Evolutionary conservation across 1,140 invertebrate genomes (phyloP), one percentile per base, ranked within the genome.

Genomic region (Diachasmimorpha longicaudata): DNA sequence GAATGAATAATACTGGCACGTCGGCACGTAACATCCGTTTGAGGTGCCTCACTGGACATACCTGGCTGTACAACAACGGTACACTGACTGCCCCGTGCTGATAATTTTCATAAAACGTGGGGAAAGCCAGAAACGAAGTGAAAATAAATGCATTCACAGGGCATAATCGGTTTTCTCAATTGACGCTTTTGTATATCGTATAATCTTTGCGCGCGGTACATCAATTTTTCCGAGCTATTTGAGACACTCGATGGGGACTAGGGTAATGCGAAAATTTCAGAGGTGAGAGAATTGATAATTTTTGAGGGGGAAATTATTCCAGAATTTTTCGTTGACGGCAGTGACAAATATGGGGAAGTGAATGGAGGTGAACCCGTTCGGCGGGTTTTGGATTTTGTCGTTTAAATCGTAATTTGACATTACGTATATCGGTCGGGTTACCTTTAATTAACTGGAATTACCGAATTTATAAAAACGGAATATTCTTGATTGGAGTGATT

Each of bases 31-130:
- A 63, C 23, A 63, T 71, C 37, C 42, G 48, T 71, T 71, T 71
- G 70, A 19, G 42, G 42, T 14, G 14, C 70, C 23, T 71, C 42
- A 37, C 72, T 36, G 72, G 55, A 74, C 25, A 52, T 39, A 48
- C 55, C 46, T 66, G 19, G 21, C 39, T 42, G 11, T 55, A 63
- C 25, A n/a, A 36, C 31, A 63, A 76, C 77, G 74, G 52, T 76
- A 73, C 72, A 78, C 10, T 72, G 74, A 76, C 66, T 75, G 75
- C 72, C 70, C 68, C 74, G 77, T 78, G 63, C 77, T 78, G 73
- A 37, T 78, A 78, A 78, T 74, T 78, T 78, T 71, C 71, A 74
- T 78, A 73, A 75, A 46, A 75, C 46, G 69, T 42, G 72, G 73
- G 23, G 74, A 79, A 79, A 76, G 71, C 58, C 70, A 48, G 69